A percentile compares a stretch with the other conserved stretches of the same genome.
phyloP scores from a whole-genome alignment of 2,113 vertebrate species.

The Steatornis caripensis region DNA sequence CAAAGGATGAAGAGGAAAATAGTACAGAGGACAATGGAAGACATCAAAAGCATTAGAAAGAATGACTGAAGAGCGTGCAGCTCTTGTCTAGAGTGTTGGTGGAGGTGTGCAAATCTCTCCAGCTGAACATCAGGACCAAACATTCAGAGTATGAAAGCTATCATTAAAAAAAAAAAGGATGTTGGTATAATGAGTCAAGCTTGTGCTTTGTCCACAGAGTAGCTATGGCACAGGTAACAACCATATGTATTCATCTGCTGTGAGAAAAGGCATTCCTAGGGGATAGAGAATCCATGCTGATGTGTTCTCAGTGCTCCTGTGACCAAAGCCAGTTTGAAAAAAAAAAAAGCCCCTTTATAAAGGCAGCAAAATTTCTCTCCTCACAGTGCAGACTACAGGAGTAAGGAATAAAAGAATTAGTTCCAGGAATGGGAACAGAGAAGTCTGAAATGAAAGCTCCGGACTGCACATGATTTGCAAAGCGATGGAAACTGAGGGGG shows the following conservation, averaged over 20 bases:
- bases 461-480: constrained; percentile 23
- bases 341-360: not conserved
- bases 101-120: not conserved
- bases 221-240: not conserved
- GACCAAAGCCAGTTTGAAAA: not conserved
- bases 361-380: not conserved
- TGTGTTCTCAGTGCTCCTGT: not conserved
- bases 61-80: not conserved
- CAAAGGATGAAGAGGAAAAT: not conserved
- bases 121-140: not conserved
- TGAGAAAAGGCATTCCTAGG: not conserved
- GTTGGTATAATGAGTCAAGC: not conserved
- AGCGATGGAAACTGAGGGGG: constrained; percentile 58
- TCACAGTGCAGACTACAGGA: not conserved
- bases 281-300: not conserved
- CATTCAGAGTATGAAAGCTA: not conserved
- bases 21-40: not conserved
- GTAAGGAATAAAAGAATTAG: not conserved
- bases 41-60: not conserved
- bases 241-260: not conserved
- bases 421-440: not conserved
- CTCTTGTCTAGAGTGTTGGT: not conserved
- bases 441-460: constrained; percentile 1
- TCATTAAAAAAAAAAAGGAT: not conserved
- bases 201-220: not conserved